phyloP scores from a whole-genome alignment of 2,888 invertebrate species.

The Dioctria linearis region DNA sequence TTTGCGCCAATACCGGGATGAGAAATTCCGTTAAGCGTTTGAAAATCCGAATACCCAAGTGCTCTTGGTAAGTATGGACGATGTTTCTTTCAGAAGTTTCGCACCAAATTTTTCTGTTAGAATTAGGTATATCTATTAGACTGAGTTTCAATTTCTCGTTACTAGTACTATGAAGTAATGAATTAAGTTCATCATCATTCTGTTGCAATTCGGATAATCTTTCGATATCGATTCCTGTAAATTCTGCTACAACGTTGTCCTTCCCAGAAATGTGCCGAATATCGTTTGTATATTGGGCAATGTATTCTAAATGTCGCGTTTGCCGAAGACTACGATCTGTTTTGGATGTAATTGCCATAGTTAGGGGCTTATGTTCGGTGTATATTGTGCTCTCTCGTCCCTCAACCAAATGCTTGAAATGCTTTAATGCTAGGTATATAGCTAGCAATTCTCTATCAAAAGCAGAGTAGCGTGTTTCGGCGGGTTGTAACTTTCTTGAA shows the following conservation, averaged over 20 bases:
- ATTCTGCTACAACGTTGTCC: constrained; percentile 47
- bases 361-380: constrained; percentile 28
- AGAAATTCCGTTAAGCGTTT: constrained; percentile 27
- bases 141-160: too few species aligned
- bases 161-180: too few species aligned
- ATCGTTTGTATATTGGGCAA: constrained; percentile 53
- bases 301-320: constrained; percentile 53
- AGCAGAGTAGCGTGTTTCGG: constrained; percentile 61
- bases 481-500: constrained; percentile 63
- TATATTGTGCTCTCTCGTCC: constrained; percentile 10
- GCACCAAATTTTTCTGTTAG: constrained; percentile 21
- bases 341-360: constrained; percentile 34
- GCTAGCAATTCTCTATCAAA: too few species aligned
- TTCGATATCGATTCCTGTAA: neutral
- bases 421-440: constrained; percentile 17
- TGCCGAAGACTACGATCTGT: constrained; percentile 51
- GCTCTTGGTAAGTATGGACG: constrained; percentile 60
- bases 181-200: constrained; percentile 14
- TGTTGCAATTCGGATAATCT: constrained; percentile 7
- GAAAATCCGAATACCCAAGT: constrained; percentile 48
- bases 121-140: constrained; percentile 6
- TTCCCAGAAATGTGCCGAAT: constrained; percentile 43
- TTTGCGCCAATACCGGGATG: constrained; percentile 60
- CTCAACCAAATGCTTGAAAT: constrained; percentile 24
- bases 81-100: constrained; percentile 12